Evolutionary conservation across 2,888 invertebrate species (phyloP).

Genomic region (Anthoptus insignis): DNA sequence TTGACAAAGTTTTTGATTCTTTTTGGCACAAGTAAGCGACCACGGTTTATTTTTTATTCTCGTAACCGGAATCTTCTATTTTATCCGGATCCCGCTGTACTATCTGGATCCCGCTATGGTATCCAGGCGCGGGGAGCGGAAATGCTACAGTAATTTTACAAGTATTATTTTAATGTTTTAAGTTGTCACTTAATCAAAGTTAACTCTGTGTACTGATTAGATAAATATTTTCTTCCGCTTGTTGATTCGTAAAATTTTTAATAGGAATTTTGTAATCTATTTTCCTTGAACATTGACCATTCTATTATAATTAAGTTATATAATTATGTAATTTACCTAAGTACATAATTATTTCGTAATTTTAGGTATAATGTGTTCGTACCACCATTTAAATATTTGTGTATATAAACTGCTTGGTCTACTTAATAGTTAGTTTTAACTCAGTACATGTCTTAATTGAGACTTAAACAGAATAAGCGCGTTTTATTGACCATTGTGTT

Average conservation of each 20-base stretch:
- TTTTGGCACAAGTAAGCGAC: too few species aligned
- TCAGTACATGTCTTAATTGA: background rate
- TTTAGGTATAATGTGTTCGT: constrained; percentile 61
- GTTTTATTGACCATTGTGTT: background rate
- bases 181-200: background rate
- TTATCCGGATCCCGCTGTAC: too few species aligned
- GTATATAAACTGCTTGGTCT: constrained; percentile 50
- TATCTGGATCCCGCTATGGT: too few species aligned
- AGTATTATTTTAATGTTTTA: too few species aligned
- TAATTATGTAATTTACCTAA: constrained; percentile 40
- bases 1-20: too few species aligned
- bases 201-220: background rate
- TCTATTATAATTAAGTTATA: constrained; percentile 8
- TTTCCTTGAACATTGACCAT: background rate
- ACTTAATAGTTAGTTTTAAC: constrained; percentile 46
- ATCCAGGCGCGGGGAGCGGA: too few species aligned
- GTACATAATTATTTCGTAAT: constrained; percentile 51
- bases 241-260: constrained; percentile 7
- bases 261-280: constrained; percentile 13
- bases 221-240: background rate
- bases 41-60: too few species aligned
- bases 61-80: too few species aligned
- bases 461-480: background rate
- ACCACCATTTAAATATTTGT: constrained; percentile 66
- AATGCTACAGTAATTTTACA: too few species aligned